These are phyloP conservation scores for Acrocephalus arundinaceus DNA, from an alignment of 2,113 vertebrate genomes.

Conservation along the genomic window DNA sequence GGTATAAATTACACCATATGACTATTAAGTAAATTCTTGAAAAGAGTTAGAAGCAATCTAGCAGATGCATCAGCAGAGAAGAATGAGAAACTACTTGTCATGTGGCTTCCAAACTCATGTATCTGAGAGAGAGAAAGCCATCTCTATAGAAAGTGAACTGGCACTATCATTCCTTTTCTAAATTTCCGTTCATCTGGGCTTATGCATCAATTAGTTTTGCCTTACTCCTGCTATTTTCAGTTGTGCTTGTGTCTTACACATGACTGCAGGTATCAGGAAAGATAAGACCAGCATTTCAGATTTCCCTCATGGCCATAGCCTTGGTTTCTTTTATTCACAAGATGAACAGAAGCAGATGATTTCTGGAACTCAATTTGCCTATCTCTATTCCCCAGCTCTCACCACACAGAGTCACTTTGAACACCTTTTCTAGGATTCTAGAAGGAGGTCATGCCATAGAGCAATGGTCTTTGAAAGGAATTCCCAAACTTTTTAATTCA, in stretches of 20 bases:
- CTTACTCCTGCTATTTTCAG: background rate
- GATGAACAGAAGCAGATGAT: background rate
- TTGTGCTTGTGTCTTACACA: background rate
- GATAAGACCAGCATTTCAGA: background rate
- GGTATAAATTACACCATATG: background rate
- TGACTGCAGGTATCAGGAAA: background rate
- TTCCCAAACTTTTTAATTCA: background rate
- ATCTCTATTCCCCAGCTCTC: background rate
- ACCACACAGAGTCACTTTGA: background rate
- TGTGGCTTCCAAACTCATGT: background rate
- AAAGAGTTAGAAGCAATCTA: background rate
- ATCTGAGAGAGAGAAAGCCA: background rate
- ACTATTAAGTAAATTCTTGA: background rate
- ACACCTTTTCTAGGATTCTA: background rate
- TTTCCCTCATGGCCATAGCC: background rate
- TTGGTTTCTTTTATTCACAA: background rate
- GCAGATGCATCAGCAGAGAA: background rate
- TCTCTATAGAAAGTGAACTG: background rate
- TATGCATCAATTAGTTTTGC: conserved; percentile 1
- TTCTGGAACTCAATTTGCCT: conserved; percentile 7
- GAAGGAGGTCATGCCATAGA: background rate
- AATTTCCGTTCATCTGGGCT: background rate
- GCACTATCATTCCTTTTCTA: background rate
- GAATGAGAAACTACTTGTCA: background rate
- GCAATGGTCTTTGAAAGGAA: background rate